Percentiles rank a stretch among this genome's conserved stretches.
These are phyloP conservation scores for Neotragus moschatus DNA, from an alignment of 2,113 vertebrate species.

Conservation along the genomic window DNA sequence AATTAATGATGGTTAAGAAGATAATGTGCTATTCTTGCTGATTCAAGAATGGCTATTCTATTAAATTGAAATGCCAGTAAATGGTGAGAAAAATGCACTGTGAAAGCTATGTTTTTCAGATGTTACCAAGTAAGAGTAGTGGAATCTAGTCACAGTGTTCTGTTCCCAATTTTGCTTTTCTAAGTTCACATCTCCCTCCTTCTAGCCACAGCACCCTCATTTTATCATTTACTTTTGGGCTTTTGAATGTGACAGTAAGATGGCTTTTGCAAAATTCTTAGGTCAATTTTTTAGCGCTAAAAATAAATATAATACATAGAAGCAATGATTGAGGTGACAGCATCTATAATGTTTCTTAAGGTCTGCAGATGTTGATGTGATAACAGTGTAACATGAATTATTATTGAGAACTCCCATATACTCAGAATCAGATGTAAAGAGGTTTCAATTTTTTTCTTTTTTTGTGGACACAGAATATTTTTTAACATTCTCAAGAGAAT, in stretches of 20 bases:
- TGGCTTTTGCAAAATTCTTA: neutral
- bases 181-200: neutral
- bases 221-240: neutral
- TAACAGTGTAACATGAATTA: neutral
- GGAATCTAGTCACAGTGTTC: neutral
- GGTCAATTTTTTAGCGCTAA: neutral
- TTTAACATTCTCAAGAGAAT: neutral
- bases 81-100: neutral
- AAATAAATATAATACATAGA: neutral
- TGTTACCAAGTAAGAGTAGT: neutral
- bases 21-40: neutral
- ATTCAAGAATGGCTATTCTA: neutral
- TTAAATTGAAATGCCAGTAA: neutral
- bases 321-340: neutral
- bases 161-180: neutral
- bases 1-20: neutral
- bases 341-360: neutral
- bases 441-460: neutral
- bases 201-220: neutral
- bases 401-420: neutral
- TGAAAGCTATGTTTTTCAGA: neutral
- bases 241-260: neutral
- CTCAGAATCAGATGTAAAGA: neutral
- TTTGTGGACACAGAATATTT: neutral
- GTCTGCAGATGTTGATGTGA: neutral